A percentile compares a stretch with the other conserved stretches of the same genome.
These are phyloP conservation scores for Drosophila truncata DNA, from an alignment of 1,140 invertebrate genomes.

Conservation along the genomic window DNA sequence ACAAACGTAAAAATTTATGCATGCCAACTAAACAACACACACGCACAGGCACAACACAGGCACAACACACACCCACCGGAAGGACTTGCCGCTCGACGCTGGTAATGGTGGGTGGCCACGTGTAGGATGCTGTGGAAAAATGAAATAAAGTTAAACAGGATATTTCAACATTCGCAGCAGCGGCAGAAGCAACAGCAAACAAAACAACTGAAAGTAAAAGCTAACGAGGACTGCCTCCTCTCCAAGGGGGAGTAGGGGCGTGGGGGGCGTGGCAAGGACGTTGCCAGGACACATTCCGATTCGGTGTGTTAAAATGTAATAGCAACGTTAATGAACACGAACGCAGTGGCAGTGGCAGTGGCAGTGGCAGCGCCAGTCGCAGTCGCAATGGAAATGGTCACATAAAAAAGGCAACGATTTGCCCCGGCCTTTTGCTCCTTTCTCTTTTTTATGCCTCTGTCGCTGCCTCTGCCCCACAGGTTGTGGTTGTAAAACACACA, in stretches of 20 bases:
- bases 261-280: conserved; percentile 60
- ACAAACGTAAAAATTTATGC: conserved; percentile 83
- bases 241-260: conserved; percentile 1
- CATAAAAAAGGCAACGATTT: conserved; percentile 72
- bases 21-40: conserved; percentile 77
- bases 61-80: conserved; percentile 9
- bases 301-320: conserved; percentile 84
- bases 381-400: conserved; percentile 75
- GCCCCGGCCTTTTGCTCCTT: conserved; percentile 46
- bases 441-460: conserved; percentile 16
- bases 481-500: conserved; percentile 76
- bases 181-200: conserved; percentile 54
- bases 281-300: conserved; percentile 77
- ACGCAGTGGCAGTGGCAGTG: conserved; percentile 70
- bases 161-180: conserved; percentile 73
- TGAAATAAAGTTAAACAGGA: conserved; percentile 84
- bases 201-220: conserved; percentile 78
- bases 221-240: conserved; percentile 28
- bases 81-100: conserved; percentile 3
- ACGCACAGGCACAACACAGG: conserved; percentile 26
- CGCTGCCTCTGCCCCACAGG: conserved; percentile 34
- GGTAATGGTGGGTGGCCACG: conserved; percentile 54
- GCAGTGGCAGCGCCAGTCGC: conserved; percentile 30
- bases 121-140: conserved; percentile 82
- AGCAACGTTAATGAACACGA: conserved; percentile 83